A percentile compares a stretch with the other conserved stretches of the same genome.
phyloP scores from a whole-genome alignment of 1,140 invertebrate genomes.

The Bombus polaris region DNA sequence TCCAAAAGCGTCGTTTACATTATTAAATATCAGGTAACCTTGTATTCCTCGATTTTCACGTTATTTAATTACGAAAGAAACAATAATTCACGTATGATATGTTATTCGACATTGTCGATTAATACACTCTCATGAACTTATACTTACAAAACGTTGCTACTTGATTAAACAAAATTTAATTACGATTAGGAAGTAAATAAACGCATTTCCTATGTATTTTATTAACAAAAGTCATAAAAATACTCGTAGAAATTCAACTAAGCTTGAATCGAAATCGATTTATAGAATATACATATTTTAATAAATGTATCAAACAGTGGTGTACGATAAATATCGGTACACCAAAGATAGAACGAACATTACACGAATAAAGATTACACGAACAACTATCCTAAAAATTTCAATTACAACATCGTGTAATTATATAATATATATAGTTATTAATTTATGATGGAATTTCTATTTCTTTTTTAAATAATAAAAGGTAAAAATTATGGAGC shows the following conservation, averaged over 20 bases:
- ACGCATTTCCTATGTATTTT: not conserved
- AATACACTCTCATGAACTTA: not conserved
- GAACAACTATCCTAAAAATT: not conserved
- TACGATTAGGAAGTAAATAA: not conserved
- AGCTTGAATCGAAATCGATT: not conserved
- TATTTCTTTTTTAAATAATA: too few species aligned
- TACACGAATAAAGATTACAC: too few species aligned
- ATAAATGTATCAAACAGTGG: too few species aligned
- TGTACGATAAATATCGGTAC: not conserved
- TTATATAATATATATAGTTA: too few species aligned
- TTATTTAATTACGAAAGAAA: not conserved
- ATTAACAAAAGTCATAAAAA: not conserved
- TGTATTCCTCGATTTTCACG: not conserved
- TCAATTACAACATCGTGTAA: not conserved
- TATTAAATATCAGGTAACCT: not conserved
- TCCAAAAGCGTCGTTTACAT: not conserved
- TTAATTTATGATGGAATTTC: too few species aligned
- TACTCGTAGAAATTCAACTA: not conserved
- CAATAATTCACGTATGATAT: not conserved
- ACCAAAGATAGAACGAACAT: not conserved
- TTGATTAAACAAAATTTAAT: not conserved
- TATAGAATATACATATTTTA: not conserved
- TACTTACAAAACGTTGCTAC: not conserved
- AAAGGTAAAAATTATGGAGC: not conserved
- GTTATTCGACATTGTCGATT: not conserved